These are phyloP conservation scores for Aethes cnicana DNA, from an alignment of 2,888 invertebrate genomes.

Conservation along the genomic window DNA sequence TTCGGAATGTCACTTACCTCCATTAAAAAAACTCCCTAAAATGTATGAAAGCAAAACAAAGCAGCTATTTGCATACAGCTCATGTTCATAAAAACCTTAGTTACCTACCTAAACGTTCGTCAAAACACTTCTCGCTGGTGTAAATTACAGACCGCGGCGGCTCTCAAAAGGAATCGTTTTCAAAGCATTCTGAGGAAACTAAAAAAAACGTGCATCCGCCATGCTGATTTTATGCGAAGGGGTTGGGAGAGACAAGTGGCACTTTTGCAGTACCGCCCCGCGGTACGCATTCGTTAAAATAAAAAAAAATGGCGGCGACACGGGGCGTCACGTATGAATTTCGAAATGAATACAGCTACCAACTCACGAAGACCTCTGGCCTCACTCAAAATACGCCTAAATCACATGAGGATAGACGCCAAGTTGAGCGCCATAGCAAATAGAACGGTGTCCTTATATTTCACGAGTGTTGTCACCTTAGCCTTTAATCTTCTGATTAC, in stretches of 20 bases:
- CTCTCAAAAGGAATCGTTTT: slow-evolving; percentile 68
- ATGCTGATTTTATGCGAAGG: slow-evolving; percentile 72
- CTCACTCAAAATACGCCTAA: no score
- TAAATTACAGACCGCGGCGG: slow-evolving; percentile 70
- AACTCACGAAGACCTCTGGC: no score
- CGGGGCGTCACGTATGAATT: slow-evolving; percentile 41
- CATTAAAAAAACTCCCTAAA: no score
- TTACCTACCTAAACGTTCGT: slow-evolving; percentile 43
- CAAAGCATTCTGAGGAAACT: slow-evolving; percentile 62
- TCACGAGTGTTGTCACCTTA: slow-evolving; percentile 46
- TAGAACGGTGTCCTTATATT: no score
- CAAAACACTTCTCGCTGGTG: slow-evolving; percentile 60
- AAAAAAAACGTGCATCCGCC: slow-evolving; percentile 71
- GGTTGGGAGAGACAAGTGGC: slow-evolving; percentile 73
- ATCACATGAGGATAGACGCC: no score
- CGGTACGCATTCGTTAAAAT: slow-evolving; percentile 54
- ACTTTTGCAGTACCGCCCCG: slow-evolving; percentile 76
- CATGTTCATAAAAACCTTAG: slow-evolving; percentile 36
- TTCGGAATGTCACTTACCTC: no score
- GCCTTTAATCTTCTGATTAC: slow-evolving; percentile 72
- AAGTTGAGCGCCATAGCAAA: no score
- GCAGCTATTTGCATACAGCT: no score
- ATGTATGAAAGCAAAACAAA: no score
- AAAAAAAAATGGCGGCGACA: slow-evolving; percentile 60
- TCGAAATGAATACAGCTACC: slow-evolving; percentile 39